A percentile compares a stretch with the other conserved stretches of the same genome.
phyloP scores from a whole-genome alignment of 2,797 vertebrate genomes.

The Amphiprion clarkii region DNA sequence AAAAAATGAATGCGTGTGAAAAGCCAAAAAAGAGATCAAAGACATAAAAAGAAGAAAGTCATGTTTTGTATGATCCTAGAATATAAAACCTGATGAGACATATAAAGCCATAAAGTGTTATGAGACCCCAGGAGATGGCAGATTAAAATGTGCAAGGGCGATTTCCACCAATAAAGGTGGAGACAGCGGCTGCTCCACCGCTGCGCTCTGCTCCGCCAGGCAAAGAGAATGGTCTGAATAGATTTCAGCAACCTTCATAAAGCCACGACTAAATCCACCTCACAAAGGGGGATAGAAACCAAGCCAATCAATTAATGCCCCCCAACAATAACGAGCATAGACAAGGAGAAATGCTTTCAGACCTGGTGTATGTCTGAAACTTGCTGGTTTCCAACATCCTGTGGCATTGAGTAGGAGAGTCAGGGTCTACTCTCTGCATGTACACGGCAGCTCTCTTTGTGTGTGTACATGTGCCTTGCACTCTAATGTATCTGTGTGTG shows the following conservation, averaged over 20 bases:
- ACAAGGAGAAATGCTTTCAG: slow-evolving; percentile 76
- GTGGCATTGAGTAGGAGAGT: slow-evolving; percentile 70
- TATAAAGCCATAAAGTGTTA: slow-evolving; percentile 70
- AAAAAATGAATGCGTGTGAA: slow-evolving; percentile 15
- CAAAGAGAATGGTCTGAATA: slow-evolving; percentile 72
- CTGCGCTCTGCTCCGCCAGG: slow-evolving; percentile 68
- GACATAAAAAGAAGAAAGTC: slow-evolving; percentile 27
- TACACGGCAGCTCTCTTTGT: slow-evolving; percentile 65
- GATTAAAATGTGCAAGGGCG: slow-evolving; percentile 73
- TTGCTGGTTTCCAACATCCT: slow-evolving; percentile 63
- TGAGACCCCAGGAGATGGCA: slow-evolving; percentile 68
- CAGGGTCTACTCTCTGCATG: slow-evolving; percentile 64
- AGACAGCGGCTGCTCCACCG: slow-evolving; percentile 57
- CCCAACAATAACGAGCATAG: slow-evolving; percentile 62
- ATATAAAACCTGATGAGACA: slow-evolving; percentile 76
- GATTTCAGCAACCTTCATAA: slow-evolving; percentile 76
- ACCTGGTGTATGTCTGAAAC: slow-evolving; percentile 63
- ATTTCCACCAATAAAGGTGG: slow-evolving; percentile 72
- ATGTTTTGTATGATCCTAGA: slow-evolving; percentile 61
- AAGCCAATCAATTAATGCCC: slow-evolving; percentile 81
- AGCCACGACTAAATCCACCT: slow-evolving; percentile 67
- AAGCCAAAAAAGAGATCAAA: slow-evolving; percentile 33
- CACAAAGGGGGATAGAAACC: slow-evolving; percentile 73
- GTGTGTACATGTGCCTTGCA: slow-evolving; percentile 50
- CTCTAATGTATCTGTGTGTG: slow-evolving; percentile 54